A percentile compares a stretch with the other conserved stretches of the same genome.
Conservation (phyloP, 2,888 invertebrate species). For the Keiferia lycopersicella region DNA sequence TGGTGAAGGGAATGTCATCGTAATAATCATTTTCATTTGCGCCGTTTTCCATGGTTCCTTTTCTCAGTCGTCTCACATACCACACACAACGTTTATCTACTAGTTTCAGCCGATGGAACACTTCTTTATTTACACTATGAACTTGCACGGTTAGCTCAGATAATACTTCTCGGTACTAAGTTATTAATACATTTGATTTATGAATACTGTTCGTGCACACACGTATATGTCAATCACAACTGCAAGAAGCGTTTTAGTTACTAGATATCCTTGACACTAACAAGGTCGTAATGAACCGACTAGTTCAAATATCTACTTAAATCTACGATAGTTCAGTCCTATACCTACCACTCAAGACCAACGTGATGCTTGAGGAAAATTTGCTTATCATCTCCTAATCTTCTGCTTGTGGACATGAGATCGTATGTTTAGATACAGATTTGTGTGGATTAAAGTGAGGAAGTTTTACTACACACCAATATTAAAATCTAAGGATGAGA, state of each 20-base stretch:
- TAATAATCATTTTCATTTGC: slow-evolving; percentile 39
- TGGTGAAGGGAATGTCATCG: slow-evolving; percentile 39
- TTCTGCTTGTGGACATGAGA: not conserved
- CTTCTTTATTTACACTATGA: slow-evolving; percentile 18
- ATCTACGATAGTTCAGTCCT: not conserved
- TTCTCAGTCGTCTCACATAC: slow-evolving; percentile 56
- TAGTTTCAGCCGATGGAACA: slow-evolving; percentile 5
- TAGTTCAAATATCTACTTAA: slow-evolving; percentile 25
- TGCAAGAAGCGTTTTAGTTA: slow-evolving; percentile 59
- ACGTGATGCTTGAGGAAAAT: slow-evolving; percentile 13
- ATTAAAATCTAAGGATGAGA: too few species aligned
- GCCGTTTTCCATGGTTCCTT: slow-evolving; percentile 56
- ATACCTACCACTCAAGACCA: not conserved
- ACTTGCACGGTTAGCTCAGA: not conserved
- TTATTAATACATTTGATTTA: slow-evolving; percentile 32
- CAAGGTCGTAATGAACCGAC: slow-evolving; percentile 61
- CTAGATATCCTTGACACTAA: slow-evolving; percentile 71
- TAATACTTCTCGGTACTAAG: slow-evolving; percentile 15
- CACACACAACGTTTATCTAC: slow-evolving; percentile 30
- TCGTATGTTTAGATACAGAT: not conserved
- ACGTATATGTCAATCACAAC: slow-evolving; percentile 39
- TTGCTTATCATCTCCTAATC: not conserved
- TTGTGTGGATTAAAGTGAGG: not conserved
- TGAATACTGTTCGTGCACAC: slow-evolving; percentile 34
- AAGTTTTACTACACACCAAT: too few species aligned